Evolutionary conservation across 2,888 invertebrate genomes (phyloP).

Genomic region (Lasioglossum calceatum): DNA sequence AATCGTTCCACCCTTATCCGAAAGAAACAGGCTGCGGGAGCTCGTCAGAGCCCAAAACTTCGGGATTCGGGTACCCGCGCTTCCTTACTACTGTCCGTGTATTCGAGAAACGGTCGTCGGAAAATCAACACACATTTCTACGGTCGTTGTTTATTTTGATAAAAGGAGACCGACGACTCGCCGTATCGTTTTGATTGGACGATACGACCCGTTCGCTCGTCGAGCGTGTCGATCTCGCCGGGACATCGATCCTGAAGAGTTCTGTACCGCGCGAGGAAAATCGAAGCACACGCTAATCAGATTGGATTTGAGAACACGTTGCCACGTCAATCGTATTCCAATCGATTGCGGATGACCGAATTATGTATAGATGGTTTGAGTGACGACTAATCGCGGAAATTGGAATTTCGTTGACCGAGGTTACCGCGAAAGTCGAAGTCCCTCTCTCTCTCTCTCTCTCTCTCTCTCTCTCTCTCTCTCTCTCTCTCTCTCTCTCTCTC

Average conservation of each 20-base stretch:
- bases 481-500: background rate
- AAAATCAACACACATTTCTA: background rate
- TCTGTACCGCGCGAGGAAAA: background rate
- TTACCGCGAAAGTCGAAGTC: conserved; percentile 38
- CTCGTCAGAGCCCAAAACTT: background rate
- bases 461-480: background rate
- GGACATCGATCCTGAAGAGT: background rate
- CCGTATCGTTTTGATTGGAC: background rate
- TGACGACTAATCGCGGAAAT: conserved; percentile 31
- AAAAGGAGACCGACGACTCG: background rate
- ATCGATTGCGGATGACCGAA: conserved; percentile 37
- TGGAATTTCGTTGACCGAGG: conserved; percentile 42
- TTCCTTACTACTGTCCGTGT: background rate
- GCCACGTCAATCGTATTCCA: conserved; percentile 20
- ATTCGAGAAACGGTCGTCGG: background rate
- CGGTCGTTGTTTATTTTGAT: background rate
- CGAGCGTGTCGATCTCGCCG: background rate
- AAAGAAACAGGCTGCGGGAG: background rate
- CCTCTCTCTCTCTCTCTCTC: background rate
- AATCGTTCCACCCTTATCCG: background rate
- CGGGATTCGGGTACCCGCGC: background rate
- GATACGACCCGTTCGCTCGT: background rate
- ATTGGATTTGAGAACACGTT: conserved; percentile 14
- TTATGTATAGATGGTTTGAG: conserved; percentile 20
- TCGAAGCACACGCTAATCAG: conserved; percentile 19